Percentiles rank a stretch among this genome's conserved stretches.
Evolutionary conservation across 1,140 invertebrate genomes (phyloP).

Genomic region (Wiebesia pumilae): DNA sequence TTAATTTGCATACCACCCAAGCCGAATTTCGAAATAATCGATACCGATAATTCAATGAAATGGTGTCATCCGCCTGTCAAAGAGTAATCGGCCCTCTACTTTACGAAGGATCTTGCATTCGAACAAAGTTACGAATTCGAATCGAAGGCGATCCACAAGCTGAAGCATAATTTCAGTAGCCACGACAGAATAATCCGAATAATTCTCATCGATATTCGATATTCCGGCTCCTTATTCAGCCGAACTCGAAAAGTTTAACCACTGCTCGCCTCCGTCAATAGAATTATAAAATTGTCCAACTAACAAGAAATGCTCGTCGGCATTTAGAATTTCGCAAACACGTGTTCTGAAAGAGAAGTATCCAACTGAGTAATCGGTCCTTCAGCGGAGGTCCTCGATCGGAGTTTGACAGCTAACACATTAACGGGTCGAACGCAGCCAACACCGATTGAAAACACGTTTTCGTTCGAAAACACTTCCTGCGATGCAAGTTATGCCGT

Average conservation of each 20-base stretch:
- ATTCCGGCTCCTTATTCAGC: neutral
- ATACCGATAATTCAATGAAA: too few species aligned
- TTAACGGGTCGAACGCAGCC: neutral
- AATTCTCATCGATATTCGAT: neutral
- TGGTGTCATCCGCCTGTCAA: neutral
- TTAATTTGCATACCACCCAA: too few species aligned
- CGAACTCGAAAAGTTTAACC: neutral
- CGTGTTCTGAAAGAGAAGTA: neutral
- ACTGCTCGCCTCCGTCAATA: too few species aligned
- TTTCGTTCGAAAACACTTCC: slow-evolving; percentile 4
- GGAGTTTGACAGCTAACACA: slow-evolving; percentile 24
- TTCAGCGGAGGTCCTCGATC: neutral
- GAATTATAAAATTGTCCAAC: neutral
- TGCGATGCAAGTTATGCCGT: neutral
- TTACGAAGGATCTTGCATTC: neutral
- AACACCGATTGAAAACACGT: neutral
- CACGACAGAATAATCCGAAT: neutral
- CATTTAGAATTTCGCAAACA: neutral
- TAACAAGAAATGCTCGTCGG: neutral
- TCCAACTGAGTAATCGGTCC: neutral
- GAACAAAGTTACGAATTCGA: neutral
- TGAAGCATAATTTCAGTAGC: neutral
- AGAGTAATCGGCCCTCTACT: neutral
- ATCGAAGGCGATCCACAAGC: neutral
- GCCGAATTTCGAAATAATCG: too few species aligned